Evolutionary conservation across 2,797 vertebrate species (phyloP), one percentile per base, ranked within the genome.

Genomic region (Urosaurus nigricauda): DNA sequence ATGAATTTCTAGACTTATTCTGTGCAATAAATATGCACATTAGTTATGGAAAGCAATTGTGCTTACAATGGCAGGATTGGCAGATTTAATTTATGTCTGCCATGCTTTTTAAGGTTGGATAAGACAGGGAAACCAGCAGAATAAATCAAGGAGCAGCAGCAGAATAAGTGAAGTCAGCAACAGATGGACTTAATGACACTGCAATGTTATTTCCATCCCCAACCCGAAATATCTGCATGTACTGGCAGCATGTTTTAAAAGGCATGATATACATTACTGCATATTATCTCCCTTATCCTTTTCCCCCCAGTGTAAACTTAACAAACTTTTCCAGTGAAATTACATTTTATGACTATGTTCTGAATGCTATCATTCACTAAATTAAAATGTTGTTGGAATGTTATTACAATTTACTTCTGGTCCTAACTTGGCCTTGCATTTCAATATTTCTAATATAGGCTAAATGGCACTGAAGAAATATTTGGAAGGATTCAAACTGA

Each of bases 401-500:
- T 37, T 84, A 47, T 68, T 91, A 56, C 29, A 56, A 53, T 90
- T 84, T n/a, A 51, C 47, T 40, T 75, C n/a, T 83, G 53, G 21
- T 87, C 65, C 73, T 83, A 80, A 75, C 0, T 79, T 1, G 53
- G 3, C 47, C 53, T 51, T 17, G 63, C 19, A 2, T 70, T 70
- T 4, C 11, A 0, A 32, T 0, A 29, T 16, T 40, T 70, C 26
- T 56, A 85, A 32, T 19, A 0, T 19, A 2, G 26, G 26, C 0
- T 43, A 74, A 0, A 0, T 0, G n/a, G 21, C 40, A 63, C 24
- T 51, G 60, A 81, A 86, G 9, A 86, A 43, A 82, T 82, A 82
- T 82, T 82, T 40, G n/a, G 26, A 80, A 82, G 43, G 35, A 51
- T 77, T 12, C 68, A 77, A 58, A 86, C 26, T 32, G 56, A 13